Evolutionary conservation across 2,888 invertebrate species (phyloP).

Genomic region (Bimastos eiseni): DNA sequence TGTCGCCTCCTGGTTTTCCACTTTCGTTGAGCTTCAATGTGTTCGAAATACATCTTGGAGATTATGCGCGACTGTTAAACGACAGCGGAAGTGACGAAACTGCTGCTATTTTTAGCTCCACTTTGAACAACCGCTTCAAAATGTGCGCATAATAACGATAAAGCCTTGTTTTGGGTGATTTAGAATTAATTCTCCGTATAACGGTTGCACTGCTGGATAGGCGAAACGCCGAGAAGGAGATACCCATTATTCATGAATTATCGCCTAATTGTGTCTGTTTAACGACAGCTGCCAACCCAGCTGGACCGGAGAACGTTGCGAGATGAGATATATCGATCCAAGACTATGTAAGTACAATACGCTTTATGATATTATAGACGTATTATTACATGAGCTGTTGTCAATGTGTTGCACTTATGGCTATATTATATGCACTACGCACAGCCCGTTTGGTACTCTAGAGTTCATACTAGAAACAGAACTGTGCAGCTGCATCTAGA

Average conservation of each 20-base stretch:
- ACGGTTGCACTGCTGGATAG: background rate
- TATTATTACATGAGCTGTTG: background rate
- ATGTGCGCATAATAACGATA: no score
- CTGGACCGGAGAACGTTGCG: slow-evolving; percentile 16
- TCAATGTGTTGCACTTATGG: background rate
- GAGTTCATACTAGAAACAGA: background rate
- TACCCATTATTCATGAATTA: background rate
- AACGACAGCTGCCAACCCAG: background rate
- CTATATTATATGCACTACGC: background rate
- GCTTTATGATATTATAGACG: background rate
- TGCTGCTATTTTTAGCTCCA: no score
- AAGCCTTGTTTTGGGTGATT: no score
- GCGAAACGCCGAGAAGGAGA: background rate
- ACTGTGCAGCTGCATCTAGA: background rate
- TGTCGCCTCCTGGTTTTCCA: no score
- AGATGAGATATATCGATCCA: slow-evolving; percentile 21
- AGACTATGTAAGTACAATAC: slow-evolving; percentile 17
- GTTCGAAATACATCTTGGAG: no score
- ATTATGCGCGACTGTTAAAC: no score
- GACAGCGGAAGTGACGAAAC: no score
- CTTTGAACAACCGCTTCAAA: no score
- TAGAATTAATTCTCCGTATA: background rate
- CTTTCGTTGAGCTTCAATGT: no score
- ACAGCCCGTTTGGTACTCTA: background rate
- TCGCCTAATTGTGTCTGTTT: slow-evolving; percentile 6